These are phyloP conservation scores for Dermatemys mawii DNA, from an alignment of 2,113 vertebrate species.

Conservation along the genomic window DNA sequence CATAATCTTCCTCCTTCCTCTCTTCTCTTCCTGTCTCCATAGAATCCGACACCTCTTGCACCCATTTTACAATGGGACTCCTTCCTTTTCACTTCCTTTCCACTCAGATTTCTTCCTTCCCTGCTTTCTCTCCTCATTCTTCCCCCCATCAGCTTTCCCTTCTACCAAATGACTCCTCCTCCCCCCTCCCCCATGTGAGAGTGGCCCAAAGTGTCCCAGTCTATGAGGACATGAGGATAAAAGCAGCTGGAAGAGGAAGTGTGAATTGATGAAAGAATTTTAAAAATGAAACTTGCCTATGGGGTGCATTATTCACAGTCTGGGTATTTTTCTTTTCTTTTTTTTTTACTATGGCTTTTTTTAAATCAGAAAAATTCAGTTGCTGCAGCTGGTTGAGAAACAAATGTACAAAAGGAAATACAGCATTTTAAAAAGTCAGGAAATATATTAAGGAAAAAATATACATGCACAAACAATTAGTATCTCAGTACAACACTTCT, in stretches of 20 bases:
- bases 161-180: not conserved
- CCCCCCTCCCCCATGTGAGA: not conserved
- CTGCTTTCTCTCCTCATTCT: not conserved
- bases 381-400: not conserved
- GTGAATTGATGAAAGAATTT: not conserved
- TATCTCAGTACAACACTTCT: not conserved
- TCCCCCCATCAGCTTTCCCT: not conserved
- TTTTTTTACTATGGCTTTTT: not conserved
- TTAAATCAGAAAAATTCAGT: not conserved
- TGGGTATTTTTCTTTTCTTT: not conserved
- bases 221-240: not conserved
- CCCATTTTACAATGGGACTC: slow-evolving; percentile 40
- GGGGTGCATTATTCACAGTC: not conserved
- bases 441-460: not conserved
- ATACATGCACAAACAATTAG: not conserved
- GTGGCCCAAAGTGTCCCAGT: not conserved
- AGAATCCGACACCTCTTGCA: not conserved
- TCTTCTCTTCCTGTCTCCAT: too few species aligned
- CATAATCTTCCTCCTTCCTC: too few species aligned
- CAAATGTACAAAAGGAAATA: not conserved
- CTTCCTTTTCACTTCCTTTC: not conserved
- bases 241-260: slow-evolving; percentile 25
- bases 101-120: not conserved
- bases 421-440: not conserved
- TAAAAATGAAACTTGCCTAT: not conserved